Evolutionary conservation across 2,888 invertebrate genomes (phyloP), one percentile per base, ranked within the genome.

Genomic region (Biston betularia): DNA sequence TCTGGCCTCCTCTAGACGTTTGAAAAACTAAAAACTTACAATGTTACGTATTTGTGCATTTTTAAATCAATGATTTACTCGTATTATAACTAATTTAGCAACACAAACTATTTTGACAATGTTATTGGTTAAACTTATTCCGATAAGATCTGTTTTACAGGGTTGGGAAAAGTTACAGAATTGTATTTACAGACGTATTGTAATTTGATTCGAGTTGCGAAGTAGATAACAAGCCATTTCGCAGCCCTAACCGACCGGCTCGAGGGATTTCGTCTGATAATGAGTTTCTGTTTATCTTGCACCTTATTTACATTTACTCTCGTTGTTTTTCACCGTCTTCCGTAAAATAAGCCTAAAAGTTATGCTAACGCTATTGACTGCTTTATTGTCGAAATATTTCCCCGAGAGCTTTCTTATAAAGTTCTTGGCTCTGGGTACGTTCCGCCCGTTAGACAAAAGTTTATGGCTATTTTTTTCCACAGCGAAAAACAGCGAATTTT

Each of bases 251-350:
- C 66, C 11, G 44, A 15, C 45, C n/a, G 44, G 15, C 45, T 14
- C 45, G 38, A 24, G 58, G 57, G 66, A 66, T 62, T 49, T 35
- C 53, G 7, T 40, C 61, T 52, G 65, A 62, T 61, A 66, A 66
- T 66, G 65, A 61, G 50, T 61, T 66, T 66, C 40, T 52, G 50
- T 61, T 61, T 60, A 60, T 57, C 65, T 61, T 61, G 52, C 45
- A 60, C 50, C 61, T 56, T 66, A 57, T 66, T 61, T 66, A 66
- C 60, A 65, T 65, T 60, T 60, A 40, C 58, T 59, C 54, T 42
- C 8, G 59, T 24, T 60, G 54, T 49, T 61, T 55, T 38, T 15
- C 34, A 14, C 42, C 12, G 49, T n/a, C 54, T 59, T 42, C 24
- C 14, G 48, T 56, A 15, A 46, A 46, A 49, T 52, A 48, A 48